Conservation (phyloP, 2,113 vertebrate species). For the Petromus typicus region DNA sequence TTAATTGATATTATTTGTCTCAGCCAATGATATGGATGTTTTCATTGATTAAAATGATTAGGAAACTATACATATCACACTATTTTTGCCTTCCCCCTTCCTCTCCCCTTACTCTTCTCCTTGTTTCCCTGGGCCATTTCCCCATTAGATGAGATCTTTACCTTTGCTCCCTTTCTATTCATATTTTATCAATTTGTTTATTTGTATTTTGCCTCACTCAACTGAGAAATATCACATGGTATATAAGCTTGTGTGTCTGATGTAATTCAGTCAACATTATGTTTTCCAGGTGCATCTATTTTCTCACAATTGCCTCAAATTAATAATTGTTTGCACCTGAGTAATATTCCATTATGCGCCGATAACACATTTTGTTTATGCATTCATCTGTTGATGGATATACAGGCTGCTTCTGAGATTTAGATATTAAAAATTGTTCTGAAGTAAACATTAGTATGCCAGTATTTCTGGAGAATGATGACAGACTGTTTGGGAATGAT, state of each 20-base stretch:
- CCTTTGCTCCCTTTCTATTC: background rate
- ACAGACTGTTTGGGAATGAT: too few relatives aligned
- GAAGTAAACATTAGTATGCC: too few relatives aligned
- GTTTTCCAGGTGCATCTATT: background rate
- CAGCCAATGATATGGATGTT: background rate
- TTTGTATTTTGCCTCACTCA: background rate
- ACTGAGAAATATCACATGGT: background rate
- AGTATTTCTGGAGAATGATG: too few relatives aligned
- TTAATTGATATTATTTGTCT: background rate
- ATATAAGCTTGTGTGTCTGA: background rate
- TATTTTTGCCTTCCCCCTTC: background rate
- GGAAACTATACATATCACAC: background rate
- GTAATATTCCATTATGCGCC: too few relatives aligned
- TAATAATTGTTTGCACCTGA: too few relatives aligned
- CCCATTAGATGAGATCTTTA: background rate
- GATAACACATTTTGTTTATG: too few relatives aligned
- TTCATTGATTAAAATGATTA: background rate
- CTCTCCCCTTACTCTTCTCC: background rate
- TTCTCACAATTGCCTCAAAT: background rate
- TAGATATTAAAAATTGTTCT: too few relatives aligned
- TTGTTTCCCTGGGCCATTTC: background rate
- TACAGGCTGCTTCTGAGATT: too few relatives aligned
- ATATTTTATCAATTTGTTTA: background rate
- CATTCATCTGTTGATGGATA: too few relatives aligned
- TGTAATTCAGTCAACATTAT: background rate